phyloP scores from a whole-genome alignment of 2,797 vertebrate species.

The Gallinago stenura region DNA sequence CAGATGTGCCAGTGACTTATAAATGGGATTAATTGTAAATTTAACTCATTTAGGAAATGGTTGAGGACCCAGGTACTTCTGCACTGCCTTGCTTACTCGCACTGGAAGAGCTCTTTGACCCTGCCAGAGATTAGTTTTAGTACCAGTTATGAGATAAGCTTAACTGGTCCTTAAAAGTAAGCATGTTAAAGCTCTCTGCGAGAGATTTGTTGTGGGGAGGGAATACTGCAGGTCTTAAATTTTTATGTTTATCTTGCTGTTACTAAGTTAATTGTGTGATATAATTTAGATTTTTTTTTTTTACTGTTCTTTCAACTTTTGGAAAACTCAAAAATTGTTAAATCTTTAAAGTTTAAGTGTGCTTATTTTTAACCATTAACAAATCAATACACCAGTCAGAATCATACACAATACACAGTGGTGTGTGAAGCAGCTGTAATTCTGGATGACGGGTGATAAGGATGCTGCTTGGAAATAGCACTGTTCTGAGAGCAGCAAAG shows the following conservation, averaged over 20 bases:
- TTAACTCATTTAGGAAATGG: neutral
- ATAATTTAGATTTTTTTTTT: neutral
- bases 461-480: neutral
- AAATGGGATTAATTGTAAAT: neutral
- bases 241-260: neutral
- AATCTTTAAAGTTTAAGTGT: neutral
- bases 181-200: neutral
- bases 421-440: neutral
- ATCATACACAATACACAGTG: neutral
- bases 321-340: neutral
- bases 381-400: neutral
- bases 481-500: neutral
- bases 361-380: neutral
- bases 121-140: slow-evolving; percentile 21
- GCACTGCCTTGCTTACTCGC: neutral
- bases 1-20: neutral
- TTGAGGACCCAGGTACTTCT: neutral
- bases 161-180: slow-evolving; percentile 24
- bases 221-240: neutral
- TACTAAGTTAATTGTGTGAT: neutral
- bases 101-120: slow-evolving; percentile 23
- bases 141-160: slow-evolving; percentile 19
- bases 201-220: neutral
- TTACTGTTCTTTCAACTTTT: neutral
- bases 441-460: neutral